Percentiles rank a stretch among this genome's conserved stretches.
These are phyloP conservation scores for Pseudonaja textilis DNA, from an alignment of 2,113 vertebrate genomes.

Conservation along the genomic window DNA sequence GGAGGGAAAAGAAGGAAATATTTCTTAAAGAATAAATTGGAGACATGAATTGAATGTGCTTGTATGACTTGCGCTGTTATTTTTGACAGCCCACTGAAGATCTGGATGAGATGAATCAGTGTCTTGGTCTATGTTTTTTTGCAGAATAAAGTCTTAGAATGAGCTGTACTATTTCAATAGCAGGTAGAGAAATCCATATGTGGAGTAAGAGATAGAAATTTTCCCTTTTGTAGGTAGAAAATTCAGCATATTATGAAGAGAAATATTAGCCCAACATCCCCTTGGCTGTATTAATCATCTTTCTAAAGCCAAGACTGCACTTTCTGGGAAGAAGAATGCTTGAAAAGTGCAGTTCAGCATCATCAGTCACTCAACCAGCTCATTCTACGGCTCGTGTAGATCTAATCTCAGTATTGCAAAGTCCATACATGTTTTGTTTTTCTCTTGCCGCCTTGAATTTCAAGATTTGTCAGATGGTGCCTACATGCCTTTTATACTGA, in stretches of 20 bases:
- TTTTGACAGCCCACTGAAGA: slow-evolving; percentile 15
- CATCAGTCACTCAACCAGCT: neutral
- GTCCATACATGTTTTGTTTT: neutral
- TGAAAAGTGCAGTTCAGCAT: neutral
- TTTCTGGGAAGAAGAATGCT: neutral
- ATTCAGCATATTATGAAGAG: too few species aligned
- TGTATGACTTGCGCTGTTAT: slow-evolving; percentile 37
- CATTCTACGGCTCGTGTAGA: neutral
- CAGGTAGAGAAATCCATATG: neutral
- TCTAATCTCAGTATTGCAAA: neutral
- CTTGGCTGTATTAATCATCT: neutral
- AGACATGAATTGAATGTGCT: slow-evolving; percentile 40
- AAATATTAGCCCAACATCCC: neutral
- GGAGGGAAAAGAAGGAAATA: slow-evolving; percentile 15
- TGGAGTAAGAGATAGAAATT: neutral
- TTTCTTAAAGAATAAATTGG: slow-evolving; percentile 29
- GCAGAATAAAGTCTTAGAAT: neutral
- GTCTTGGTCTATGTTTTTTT: neutral
- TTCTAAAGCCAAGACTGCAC: neutral
- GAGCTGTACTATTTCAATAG: neutral
- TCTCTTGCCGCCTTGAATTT: slow-evolving; percentile 9
- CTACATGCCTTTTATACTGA: slow-evolving; percentile 37
- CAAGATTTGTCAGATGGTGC: slow-evolving; percentile 20
- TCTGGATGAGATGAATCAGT: neutral
- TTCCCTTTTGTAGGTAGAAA: neutral